These are phyloP conservation scores for Halcyon badia DNA, from an alignment of 2,797 vertebrate genomes.

Conservation along the genomic window DNA sequence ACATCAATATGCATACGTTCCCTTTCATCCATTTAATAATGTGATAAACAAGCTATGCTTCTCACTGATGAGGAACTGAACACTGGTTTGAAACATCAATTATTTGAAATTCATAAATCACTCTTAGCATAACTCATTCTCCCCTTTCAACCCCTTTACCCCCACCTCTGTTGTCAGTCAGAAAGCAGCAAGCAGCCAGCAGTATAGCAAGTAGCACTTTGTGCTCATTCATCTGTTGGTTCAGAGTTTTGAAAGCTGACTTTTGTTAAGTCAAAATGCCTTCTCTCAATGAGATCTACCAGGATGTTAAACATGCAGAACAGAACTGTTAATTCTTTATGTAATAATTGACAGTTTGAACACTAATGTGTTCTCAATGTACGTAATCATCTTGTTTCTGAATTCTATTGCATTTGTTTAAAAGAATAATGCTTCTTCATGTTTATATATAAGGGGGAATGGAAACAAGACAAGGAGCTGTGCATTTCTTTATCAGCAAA, in stretches of 20 bases:
- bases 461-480: not conserved
- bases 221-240: not conserved
- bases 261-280: not conserved
- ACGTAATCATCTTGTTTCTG: not conserved
- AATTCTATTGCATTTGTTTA: not conserved
- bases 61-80: slow-evolving; percentile 73
- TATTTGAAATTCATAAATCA: slow-evolving; percentile 77
- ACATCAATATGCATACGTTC: slow-evolving; percentile 77
- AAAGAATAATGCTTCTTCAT: not conserved
- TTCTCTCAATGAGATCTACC: not conserved
- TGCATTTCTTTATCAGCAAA: not conserved
- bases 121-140: not conserved
- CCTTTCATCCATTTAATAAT: slow-evolving; percentile 71
- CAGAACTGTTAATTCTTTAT: not conserved
- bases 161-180: slow-evolving; percentile 65
- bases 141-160: not conserved
- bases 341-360: not conserved
- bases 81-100: slow-evolving; percentile 51
- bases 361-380: not conserved
- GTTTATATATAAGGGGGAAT: not conserved
- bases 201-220: not conserved
- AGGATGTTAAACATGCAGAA: not conserved
- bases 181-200: slow-evolving; percentile 13
- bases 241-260: not conserved
- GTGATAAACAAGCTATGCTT: slow-evolving; percentile 71